Conservation (phyloP, 2,797 vertebrate species). For the Heterohyrax brucei region DNA sequence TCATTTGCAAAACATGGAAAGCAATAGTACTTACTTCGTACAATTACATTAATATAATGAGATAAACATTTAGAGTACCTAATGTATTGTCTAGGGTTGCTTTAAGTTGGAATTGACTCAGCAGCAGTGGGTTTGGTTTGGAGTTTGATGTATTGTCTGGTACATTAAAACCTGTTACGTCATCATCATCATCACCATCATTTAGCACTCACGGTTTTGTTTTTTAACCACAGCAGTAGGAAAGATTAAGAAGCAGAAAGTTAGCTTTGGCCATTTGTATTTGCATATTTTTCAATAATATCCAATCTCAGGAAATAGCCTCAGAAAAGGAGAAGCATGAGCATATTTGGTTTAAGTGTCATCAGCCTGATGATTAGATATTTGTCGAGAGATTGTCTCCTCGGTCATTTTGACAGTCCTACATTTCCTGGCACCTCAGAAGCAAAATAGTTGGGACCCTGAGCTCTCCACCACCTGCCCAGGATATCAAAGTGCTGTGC, state of each 20-base stretch:
- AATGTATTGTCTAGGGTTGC: neutral
- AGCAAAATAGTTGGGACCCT: neutral
- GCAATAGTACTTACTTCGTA: neutral
- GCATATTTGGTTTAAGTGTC: neutral
- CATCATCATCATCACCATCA: neutral
- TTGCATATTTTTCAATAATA: neutral
- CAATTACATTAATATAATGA: neutral
- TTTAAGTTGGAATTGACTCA: too few relatives aligned
- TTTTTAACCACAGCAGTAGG: neutral
- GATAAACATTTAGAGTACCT: neutral
- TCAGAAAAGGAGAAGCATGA: neutral
- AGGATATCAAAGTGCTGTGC: neutral
- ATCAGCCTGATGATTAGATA: neutral
- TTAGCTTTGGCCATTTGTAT: neutral
- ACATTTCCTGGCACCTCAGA: neutral
- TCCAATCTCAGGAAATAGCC: neutral
- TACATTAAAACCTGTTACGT: neutral
- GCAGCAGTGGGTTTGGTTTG: too few relatives aligned
- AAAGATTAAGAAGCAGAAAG: constrained; percentile 48
- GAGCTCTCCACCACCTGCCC: neutral
- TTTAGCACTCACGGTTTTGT: neutral
- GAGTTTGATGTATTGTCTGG: too few relatives aligned
- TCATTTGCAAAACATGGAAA: neutral
- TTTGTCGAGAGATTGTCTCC: constrained; percentile 50
- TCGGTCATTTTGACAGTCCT: neutral